Conservation (phyloP, 1,140 invertebrate species). For the Augochlora pura region DNA sequence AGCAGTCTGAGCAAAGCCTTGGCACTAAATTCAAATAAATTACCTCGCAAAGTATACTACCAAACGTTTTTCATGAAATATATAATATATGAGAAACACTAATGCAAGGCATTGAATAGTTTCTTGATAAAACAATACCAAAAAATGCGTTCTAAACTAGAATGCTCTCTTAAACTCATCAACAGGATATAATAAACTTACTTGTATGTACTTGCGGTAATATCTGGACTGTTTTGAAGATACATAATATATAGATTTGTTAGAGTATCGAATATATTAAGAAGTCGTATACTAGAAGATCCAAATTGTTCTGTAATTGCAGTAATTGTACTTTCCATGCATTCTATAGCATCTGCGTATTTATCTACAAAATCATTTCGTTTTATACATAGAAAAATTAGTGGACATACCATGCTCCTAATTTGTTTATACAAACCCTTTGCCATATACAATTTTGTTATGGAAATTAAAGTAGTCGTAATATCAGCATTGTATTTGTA, state of each 20-base stretch:
- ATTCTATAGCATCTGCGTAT: slow-evolving; percentile 75
- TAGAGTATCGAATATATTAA: slow-evolving; percentile 81
- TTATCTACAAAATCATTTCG: slow-evolving; percentile 64
- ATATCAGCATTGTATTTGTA: slow-evolving; percentile 68
- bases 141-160: no score
- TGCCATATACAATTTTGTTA: slow-evolving; percentile 76
- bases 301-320: slow-evolving; percentile 81
- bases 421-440: slow-evolving; percentile 71
- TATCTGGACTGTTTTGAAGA: slow-evolving; percentile 63
- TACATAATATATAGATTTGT: slow-evolving; percentile 74
- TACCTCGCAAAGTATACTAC: no score
- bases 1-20: no score
- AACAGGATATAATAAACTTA: no score
- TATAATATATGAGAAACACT: no score
- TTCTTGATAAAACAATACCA: no score
- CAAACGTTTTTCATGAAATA: no score
- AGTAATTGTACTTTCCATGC: slow-evolving; percentile 77
- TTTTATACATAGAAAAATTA: not conserved
- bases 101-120: no score
- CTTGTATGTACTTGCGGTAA: slow-evolving; percentile 63
- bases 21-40: no score
- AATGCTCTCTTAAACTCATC: no score
- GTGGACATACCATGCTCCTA: not conserved
- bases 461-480: no score
- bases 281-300: slow-evolving; percentile 81